A percentile compares a stretch with the other conserved stretches of the same genome.
These are phyloP conservation scores for Agrenia bidenticulata DNA, from an alignment of 2,888 invertebrate species.

Conservation along the genomic window DNA sequence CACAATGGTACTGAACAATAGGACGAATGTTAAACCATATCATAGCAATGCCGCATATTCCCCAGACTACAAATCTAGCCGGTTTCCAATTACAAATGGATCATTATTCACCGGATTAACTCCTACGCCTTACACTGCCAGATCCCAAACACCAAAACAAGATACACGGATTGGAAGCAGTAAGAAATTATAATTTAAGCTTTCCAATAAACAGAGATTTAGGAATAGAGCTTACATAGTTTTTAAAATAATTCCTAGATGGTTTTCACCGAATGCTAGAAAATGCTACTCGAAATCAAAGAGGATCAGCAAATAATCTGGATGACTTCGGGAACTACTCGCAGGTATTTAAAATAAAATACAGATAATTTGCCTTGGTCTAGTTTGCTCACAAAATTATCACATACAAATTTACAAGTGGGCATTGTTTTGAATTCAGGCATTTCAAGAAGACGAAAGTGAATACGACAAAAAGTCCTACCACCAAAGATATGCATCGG, in stretches of 20 bases:
- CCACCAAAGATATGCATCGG: slow-evolving; percentile 41
- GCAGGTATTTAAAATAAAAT: too few species aligned
- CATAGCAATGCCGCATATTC: slow-evolving; percentile 8
- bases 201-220: too few species aligned
- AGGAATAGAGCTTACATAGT: neutral
- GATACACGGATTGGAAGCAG: neutral
- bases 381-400: too few species aligned
- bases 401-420: too few species aligned
- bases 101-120: slow-evolving; percentile 44
- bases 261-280: slow-evolving; percentile 5
- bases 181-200: too few species aligned
- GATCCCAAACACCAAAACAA: slow-evolving; percentile 14
- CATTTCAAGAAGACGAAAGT: slow-evolving; percentile 40
- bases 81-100: slow-evolving; percentile 47
- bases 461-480: slow-evolving; percentile 43
- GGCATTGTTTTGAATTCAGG: slow-evolving; percentile 17
- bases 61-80: slow-evolving; percentile 36
- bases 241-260: neutral
- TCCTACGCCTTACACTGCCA: slow-evolving; percentile 18
- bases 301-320: neutral
- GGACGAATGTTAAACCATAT: neutral
- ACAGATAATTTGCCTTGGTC: too few species aligned
- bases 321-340: neutral
- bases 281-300: neutral
- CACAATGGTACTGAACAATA: slow-evolving; percentile 1